These are phyloP conservation scores for Hymenochirus boettgeri DNA, from an alignment of 2,113 vertebrate species.

Conservation along the genomic window DNA sequence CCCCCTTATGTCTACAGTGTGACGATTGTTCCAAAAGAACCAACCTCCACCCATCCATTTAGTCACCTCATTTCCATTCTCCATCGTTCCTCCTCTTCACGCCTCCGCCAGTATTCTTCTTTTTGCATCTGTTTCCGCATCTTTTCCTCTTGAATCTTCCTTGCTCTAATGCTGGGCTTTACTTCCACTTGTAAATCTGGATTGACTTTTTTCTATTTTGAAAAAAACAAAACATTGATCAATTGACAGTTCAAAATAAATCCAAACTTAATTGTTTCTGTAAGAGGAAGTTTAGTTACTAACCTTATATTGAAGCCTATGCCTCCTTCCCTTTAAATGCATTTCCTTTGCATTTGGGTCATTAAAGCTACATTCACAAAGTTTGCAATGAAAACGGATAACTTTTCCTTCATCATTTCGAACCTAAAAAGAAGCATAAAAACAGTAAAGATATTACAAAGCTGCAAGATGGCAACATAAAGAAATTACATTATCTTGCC, in stretches of 20 bases:
- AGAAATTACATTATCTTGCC: too few relatives aligned
- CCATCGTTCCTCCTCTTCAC: slow-evolving; percentile 96
- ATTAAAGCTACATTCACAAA: slow-evolving; percentile 97
- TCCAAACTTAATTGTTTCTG: neutral
- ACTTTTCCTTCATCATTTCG: slow-evolving; percentile 97
- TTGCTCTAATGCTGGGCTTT: slow-evolving; percentile 91
- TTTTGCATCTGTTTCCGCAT: slow-evolving; percentile 99
- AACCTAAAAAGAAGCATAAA: slow-evolving; percentile 63
- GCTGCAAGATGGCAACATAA: too few relatives aligned
- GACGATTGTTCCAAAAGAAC: too few relatives aligned
- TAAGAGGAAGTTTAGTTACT: slow-evolving; percentile 24
- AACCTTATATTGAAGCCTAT: slow-evolving; percentile 95
- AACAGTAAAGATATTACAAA: neutral
- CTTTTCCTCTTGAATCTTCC: slow-evolving; percentile 97
- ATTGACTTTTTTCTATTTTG: slow-evolving; percentile 92
- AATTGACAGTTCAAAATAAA: too few relatives aligned
- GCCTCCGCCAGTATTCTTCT: slow-evolving; percentile 93
- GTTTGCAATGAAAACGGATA: slow-evolving; percentile 95
- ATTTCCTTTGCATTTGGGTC: slow-evolving; percentile 97
- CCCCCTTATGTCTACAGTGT: too few relatives aligned
- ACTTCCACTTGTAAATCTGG: slow-evolving; percentile 97
- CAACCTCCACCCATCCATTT: too few relatives aligned
- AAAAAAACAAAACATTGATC: slow-evolving; percentile 30
- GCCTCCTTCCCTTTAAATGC: slow-evolving; percentile 90
- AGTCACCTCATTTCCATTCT: slow-evolving; percentile 96